These are phyloP conservation scores for Embiotoca jacksoni DNA, from an alignment of 2,113 vertebrate species.

Conservation along the genomic window DNA sequence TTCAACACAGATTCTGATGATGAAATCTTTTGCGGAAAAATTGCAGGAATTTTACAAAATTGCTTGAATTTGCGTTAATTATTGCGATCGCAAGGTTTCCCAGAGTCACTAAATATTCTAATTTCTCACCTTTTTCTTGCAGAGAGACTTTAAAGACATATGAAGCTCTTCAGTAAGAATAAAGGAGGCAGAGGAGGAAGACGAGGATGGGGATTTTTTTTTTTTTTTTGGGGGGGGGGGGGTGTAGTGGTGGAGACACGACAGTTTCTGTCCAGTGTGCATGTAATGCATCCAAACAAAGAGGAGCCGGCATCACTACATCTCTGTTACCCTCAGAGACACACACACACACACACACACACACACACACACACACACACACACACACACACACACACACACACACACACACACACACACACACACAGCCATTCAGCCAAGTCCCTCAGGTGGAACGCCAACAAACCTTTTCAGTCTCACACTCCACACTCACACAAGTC, in stretches of 20 bases:
- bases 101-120: no score
- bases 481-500: not conserved
- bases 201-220: no score
- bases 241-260: not conserved
- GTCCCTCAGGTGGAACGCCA: slow-evolving; percentile 34
- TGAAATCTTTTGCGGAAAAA: no score
- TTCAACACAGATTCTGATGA: no score
- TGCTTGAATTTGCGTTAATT: no score
- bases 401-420: slow-evolving; percentile 15
- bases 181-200: no score
- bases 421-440: slow-evolving; percentile 14
- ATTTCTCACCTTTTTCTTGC: no score
- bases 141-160: no score
- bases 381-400: slow-evolving; percentile 11
- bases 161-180: no score
- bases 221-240: not conserved
- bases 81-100: no score
- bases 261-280: slow-evolving; percentile 48
- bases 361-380: slow-evolving; percentile 1
- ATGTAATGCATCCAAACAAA: slow-evolving; percentile 54
- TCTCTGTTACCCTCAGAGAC: slow-evolving; percentile 26
- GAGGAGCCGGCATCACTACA: slow-evolving; percentile 33
- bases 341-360: not conserved
- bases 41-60: no score
- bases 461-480: not conserved